Evolutionary conservation across 2,888 invertebrate species (phyloP).

Genomic region (Lasioglossum calceatum): DNA sequence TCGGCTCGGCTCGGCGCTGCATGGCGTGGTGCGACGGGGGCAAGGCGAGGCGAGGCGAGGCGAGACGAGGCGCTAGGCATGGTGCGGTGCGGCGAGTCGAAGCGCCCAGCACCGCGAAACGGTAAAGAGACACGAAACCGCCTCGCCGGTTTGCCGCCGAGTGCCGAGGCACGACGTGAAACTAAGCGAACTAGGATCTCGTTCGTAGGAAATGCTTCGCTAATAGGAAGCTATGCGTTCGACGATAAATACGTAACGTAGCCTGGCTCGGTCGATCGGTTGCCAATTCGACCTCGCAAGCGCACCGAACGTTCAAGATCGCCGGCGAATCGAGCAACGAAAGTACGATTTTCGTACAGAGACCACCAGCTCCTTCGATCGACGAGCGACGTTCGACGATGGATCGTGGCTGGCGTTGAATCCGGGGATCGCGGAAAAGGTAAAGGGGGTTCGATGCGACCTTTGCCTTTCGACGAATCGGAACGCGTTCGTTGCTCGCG

Average conservation of each 20-base stretch:
- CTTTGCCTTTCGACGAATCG: slow-evolving; percentile 75
- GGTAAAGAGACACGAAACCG: slow-evolving; percentile 30
- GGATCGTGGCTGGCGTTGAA: background rate
- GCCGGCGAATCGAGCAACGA: background rate
- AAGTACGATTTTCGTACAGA: background rate
- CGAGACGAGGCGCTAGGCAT: background rate
- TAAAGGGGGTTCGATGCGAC: slow-evolving; percentile 61
- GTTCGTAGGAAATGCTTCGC: slow-evolving; percentile 78
- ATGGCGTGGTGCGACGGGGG: slow-evolving; percentile 34
- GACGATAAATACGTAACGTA: slow-evolving; percentile 79
- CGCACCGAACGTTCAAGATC: slow-evolving; percentile 11
- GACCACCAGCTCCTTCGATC: background rate
- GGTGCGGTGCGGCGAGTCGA: slow-evolving; percentile 49
- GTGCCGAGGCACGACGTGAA: slow-evolving; percentile 57
- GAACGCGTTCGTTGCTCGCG: slow-evolving; percentile 74
- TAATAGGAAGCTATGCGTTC: slow-evolving; percentile 81
- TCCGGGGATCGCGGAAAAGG: slow-evolving; percentile 4
- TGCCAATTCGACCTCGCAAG: slow-evolving; percentile 23
- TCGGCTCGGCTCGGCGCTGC: slow-evolving; percentile 27
- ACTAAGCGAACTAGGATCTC: slow-evolving; percentile 71
- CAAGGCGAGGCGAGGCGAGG: slow-evolving; percentile 2
- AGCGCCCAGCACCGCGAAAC: slow-evolving; percentile 55
- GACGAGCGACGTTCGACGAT: background rate
- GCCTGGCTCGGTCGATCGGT: slow-evolving; percentile 42
- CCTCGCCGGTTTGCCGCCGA: slow-evolving; percentile 16